Conservation (phyloP, 2,797 vertebrate genomes). For the Clangula hyemalis region DNA sequence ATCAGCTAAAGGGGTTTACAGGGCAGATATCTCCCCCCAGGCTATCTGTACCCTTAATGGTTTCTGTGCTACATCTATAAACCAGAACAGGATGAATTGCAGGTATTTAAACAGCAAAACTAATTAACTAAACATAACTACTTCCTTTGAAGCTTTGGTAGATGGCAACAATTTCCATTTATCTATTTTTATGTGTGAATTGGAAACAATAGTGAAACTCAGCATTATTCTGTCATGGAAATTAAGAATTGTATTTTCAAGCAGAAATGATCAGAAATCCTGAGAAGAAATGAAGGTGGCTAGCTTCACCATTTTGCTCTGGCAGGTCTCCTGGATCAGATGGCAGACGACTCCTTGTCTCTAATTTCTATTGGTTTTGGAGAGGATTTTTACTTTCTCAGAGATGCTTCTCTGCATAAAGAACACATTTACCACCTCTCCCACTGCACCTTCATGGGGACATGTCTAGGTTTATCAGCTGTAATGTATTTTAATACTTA, state of each 20-base stretch:
- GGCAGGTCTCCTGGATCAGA: background rate
- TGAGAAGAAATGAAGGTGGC: background rate
- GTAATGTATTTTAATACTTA: background rate
- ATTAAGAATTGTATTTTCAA: conserved; percentile 9
- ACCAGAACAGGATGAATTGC: background rate
- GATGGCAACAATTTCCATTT: conserved; percentile 30
- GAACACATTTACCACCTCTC: background rate
- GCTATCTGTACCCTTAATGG: background rate
- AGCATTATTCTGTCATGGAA: conserved; percentile 26
- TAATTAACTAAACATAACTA: conserved; percentile 59
- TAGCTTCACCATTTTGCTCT: background rate
- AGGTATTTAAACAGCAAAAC: conserved; percentile 54
- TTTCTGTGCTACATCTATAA: conserved; percentile 51
- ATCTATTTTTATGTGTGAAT: conserved; percentile 25
- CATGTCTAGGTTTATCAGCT: background rate
- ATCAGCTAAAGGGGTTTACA: conserved; percentile 34
- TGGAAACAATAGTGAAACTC: conserved; percentile 34
- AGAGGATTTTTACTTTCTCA: background rate
- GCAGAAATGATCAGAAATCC: background rate
- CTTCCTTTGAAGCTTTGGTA: conserved; percentile 45
- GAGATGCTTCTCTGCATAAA: background rate
- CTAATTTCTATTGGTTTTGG: background rate
- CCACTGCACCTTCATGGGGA: background rate
- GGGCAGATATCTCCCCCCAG: background rate
- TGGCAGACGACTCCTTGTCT: background rate